A percentile compares a stretch with the other conserved stretches of the same genome.
phyloP scores from a whole-genome alignment of 2,888 invertebrate genomes.

The Pilophorus perplexus region DNA sequence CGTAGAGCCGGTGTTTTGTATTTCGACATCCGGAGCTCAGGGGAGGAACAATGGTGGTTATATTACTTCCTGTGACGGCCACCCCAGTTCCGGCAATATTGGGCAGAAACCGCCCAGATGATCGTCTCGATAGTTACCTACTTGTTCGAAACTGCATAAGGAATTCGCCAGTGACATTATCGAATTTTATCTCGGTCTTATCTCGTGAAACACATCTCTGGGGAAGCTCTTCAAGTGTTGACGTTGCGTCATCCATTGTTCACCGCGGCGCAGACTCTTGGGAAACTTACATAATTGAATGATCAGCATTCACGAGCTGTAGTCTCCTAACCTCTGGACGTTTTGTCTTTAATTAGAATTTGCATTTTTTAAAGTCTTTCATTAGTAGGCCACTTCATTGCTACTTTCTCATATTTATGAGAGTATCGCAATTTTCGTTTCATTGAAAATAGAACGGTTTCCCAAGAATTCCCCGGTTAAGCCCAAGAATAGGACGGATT shows the following conservation, averaged over 20 bases:
- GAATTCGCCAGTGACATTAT: not conserved
- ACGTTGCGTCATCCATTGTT: constrained; percentile 25
- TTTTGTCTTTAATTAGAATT: no score
- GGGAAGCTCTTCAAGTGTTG: constrained; percentile 14
- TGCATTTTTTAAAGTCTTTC: no score
- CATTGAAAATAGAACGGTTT: no score
- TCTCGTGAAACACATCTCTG: not conserved
- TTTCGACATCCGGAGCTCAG: constrained; percentile 16
- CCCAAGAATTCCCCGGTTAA: no score
- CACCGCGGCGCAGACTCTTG: constrained; percentile 4
- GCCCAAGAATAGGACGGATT: no score
- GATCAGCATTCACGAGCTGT: not conserved
- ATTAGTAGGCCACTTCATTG: no score
- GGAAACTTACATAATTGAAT: constrained; percentile 21
- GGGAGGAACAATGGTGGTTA: constrained; percentile 30
- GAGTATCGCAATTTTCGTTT: no score
- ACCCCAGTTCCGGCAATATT: constrained; percentile 29
- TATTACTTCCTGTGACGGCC: constrained; percentile 30
- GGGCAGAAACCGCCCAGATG: no score
- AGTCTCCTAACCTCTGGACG: not conserved
- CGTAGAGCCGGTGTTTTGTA: constrained; percentile 41
- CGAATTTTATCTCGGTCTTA: not conserved
- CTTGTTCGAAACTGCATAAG: no score
- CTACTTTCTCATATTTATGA: no score
- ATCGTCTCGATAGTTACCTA: no score